phyloP scores from a whole-genome alignment of 2,888 invertebrate species.

The Copidosoma aretas region DNA sequence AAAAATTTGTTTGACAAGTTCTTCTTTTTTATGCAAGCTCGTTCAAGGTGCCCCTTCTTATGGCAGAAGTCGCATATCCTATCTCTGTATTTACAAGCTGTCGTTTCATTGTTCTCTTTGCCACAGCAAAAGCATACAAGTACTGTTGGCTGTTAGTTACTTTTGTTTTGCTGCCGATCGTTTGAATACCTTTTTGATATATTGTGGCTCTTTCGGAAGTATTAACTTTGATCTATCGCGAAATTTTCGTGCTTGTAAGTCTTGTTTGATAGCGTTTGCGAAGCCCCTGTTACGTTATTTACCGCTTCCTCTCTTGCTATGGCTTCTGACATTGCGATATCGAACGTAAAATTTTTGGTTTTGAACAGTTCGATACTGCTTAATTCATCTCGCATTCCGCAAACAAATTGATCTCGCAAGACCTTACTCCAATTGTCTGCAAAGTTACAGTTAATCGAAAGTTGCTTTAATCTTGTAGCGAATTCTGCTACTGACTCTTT shows the following conservation, averaged over 20 bases:
- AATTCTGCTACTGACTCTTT: constrained; percentile 18
- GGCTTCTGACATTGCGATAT: too few relatives aligned
- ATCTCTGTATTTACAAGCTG: constrained; percentile 23
- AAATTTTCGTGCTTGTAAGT: constrained; percentile 19
- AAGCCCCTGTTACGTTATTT: too few relatives aligned
- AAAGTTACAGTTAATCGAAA: too few relatives aligned
- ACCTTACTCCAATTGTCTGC: constrained; percentile 8
- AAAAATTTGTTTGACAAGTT: constrained; percentile 28
- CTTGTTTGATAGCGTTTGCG: too few relatives aligned
- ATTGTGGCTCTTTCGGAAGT: background rate
- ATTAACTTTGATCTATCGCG: constrained; percentile 13
- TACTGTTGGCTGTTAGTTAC: constrained; percentile 7
- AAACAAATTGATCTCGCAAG: constrained; percentile 23
- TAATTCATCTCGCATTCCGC: too few relatives aligned
- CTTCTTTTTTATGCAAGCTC: constrained; percentile 34
- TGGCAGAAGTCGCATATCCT: constrained; percentile 33
- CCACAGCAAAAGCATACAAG: constrained; percentile 35
- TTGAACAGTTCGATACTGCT: too few relatives aligned
- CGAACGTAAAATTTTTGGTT: too few relatives aligned
- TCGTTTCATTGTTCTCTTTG: constrained; percentile 18
- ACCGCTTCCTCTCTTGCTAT: too few relatives aligned
- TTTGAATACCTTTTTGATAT: too few relatives aligned
- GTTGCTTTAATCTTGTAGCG: too few relatives aligned
- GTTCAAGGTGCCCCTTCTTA: background rate
- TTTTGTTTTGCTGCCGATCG: constrained; percentile 1